Base-by-base conservation (phyloP, 1,140 invertebrate genomes). In the Augochlora pura region DNA sequence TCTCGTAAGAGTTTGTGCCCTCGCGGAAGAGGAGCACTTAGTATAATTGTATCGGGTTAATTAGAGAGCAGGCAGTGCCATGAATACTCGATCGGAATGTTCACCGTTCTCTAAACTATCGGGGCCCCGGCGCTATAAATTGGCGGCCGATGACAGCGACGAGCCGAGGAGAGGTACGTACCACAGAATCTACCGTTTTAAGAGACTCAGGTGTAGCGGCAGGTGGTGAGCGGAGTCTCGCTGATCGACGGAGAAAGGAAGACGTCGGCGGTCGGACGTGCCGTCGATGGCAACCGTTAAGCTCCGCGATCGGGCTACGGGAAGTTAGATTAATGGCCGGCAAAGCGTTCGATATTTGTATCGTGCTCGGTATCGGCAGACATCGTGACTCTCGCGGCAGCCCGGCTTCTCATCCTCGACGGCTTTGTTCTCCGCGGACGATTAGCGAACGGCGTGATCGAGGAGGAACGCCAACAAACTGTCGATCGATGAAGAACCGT, bases 261-360 rank as follows among this genome's bases (percentile, higher is more conserved):
- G 82, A 73, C 79, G 59, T 71, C 73, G 68, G 77, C 25, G 70
- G 60, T 27, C 14, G 60, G 60, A 64, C 57, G 14, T 60, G 42
- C 39, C 77, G 77, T 77, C 72, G 82, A 81, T 80, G 52, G 49
- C 70, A 39, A 64, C 69, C 65, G 79, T 77, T 77, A 68, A 74
- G 73, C 69, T 27, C 62, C 66, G n/a, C 78, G 69, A 78, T 81
- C 77, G 77, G 62, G 69, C 72, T 73, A 74, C 83, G 70, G 83
- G 73, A 77, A 70, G 66, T 81, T 84, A 84, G 83, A 85, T 85
- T 85, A 85, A 85, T 84, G 70, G 79, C 49, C 54, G 23, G 16
- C 60, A 54, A 54, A 57, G 72, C 67, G 69, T 85, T 66, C 82
- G 79, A 85, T 85, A 84, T 85, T 85, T 85, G 83, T 85, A 85